phyloP scores from a whole-genome alignment of 2,113 vertebrate genomes.

The Nibea albiflora region DNA sequence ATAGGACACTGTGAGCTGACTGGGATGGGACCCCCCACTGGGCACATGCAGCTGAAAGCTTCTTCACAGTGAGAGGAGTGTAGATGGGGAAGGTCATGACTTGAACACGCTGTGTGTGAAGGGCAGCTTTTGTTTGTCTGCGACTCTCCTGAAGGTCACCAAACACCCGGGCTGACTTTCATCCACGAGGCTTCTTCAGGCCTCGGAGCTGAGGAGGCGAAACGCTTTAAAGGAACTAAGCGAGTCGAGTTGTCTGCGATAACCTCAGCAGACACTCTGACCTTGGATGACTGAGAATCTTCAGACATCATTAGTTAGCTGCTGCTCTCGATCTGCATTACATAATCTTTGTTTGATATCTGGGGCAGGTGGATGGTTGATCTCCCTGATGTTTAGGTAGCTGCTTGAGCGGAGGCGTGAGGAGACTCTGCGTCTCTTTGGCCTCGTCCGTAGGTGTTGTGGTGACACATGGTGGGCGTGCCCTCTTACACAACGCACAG shows the following conservation, averaged over 20 bases:
- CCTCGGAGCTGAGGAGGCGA: too few species aligned
- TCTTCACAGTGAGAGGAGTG: background rate
- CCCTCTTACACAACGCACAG: slow-evolving; percentile 56
- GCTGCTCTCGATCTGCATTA: slow-evolving; percentile 5
- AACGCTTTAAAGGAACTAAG: too few species aligned
- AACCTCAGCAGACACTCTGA: too few species aligned
- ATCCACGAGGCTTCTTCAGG: too few species aligned
- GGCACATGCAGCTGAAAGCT: background rate
- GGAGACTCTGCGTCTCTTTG: slow-evolving; percentile 18
- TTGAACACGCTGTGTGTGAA: background rate
- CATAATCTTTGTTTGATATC: slow-evolving; percentile 9
- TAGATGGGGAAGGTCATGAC: background rate
- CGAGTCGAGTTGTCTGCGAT: too few species aligned
- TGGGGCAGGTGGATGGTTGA: slow-evolving; percentile 12
- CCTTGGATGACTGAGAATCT: background rate
- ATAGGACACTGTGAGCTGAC: slow-evolving; percentile 32
- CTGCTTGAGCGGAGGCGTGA: slow-evolving; percentile 47
- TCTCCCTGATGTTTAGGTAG: slow-evolving; percentile 33
- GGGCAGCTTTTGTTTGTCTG: too few species aligned
- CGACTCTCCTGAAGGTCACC: too few species aligned
- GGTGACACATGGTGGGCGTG: slow-evolving; percentile 52
- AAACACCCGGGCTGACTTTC: background rate
- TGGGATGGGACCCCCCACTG: slow-evolving; percentile 21
- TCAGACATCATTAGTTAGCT: background rate
- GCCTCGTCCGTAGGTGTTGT: slow-evolving; percentile 34